Evolutionary conservation across 2,113 vertebrate species (phyloP), one percentile per base, ranked within the genome.

Genomic region (Rostratula benghalensis): DNA sequence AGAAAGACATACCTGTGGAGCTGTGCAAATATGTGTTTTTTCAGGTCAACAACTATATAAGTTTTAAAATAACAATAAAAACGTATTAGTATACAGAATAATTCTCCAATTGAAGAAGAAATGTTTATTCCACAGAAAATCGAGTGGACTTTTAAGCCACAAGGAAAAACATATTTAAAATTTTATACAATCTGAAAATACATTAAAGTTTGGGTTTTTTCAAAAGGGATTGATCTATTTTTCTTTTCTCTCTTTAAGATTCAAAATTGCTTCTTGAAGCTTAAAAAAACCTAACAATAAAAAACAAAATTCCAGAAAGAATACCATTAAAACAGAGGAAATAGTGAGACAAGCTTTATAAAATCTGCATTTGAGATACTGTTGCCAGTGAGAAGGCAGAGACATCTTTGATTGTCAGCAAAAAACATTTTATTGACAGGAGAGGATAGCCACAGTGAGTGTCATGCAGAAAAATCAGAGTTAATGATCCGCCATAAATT

Each of bases 381-480:
- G 30, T 45, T 69, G 48, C 18, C 61, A 83, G 37, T 85, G 68
- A 27, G 10, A 64, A 79, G 57, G 15, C 67, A 92, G 76, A 75
- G 54, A 64, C 12, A 80, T 10, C 50, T 46, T 33, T 79, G 77
- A 90, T 78, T 90, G 85, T 86, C 78, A 96, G 90, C n/a, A 94
- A 63, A 95, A 91, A 65, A 77, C 0, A 85, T 96, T 94, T 92
- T 94, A 50, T 94, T 97, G 78, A 90, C 74, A 94, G 89, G 31
- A 64, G 9, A 87, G 16, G 18, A 39, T 25, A 91, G 33, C 21
- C 71, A 74, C 5, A 77, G 56, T 93, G 33, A 94, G 9, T 80
- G 80, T 89, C 77, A 93, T 71, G 28, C 61, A 91, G 73, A 91
- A 91, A 95, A 43, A 90, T 93, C 63, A 80, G 65, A 97, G 69